phyloP scores from a whole-genome alignment of 2,888 invertebrate genomes.

The Tribolium freemani region DNA sequence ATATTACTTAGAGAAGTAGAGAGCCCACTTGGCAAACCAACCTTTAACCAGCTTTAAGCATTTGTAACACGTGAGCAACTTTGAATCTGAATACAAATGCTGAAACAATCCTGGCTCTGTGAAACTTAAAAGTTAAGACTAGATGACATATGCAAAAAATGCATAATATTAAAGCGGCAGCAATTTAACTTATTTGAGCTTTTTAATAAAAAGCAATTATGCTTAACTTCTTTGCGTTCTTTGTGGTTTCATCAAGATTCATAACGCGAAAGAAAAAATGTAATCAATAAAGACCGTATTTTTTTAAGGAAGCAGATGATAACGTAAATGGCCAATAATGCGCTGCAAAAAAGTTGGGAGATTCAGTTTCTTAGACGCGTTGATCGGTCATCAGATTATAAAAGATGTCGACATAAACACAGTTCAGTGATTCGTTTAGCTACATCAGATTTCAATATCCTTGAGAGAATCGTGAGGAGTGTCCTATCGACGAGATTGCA shows the following conservation, averaged over 20 bases:
- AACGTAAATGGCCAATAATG: conserved; percentile 26
- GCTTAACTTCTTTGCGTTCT: background rate
- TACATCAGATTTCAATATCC: conserved; percentile 31
- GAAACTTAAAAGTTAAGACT: background rate
- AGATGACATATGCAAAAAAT: background rate
- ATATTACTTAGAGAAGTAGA: no score
- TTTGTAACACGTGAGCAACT: background rate
- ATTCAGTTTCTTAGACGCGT: conserved; percentile 16
- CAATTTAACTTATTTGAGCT: background rate
- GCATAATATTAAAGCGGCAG: background rate
- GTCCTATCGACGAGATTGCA: conserved; percentile 7
- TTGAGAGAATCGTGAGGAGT: conserved; percentile 23
- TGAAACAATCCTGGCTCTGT: background rate
- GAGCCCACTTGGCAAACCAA: no score
- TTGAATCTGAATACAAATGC: background rate
- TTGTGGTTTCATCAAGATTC: background rate
- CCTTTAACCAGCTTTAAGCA: background rate
- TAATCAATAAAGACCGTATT: conserved; percentile 15
- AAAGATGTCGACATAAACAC: conserved; percentile 33
- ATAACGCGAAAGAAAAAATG: background rate
- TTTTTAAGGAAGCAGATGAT: conserved; percentile 22
- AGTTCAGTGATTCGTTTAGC: conserved; percentile 25
- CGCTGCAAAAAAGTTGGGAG: conserved; percentile 18
- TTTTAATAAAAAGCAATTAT: background rate
- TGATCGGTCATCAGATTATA: conserved; percentile 34